Conservation (phyloP, 1,140 invertebrate species). For the Ladona fulva region DNA sequence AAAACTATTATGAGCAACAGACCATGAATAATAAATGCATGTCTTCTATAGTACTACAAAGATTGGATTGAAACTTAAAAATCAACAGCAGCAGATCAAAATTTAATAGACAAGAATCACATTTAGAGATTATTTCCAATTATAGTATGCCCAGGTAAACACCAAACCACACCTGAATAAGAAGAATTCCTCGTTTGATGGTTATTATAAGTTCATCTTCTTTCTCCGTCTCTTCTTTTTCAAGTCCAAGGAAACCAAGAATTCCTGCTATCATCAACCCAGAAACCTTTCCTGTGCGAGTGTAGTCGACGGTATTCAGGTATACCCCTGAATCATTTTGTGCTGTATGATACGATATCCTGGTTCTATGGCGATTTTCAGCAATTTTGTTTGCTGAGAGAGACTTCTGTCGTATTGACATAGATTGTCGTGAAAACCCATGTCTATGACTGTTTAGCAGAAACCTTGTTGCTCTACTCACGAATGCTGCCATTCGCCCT, state of each 20-base stretch:
- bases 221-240: conserved; percentile 42
- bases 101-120: neutral
- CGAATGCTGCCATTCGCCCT: no score
- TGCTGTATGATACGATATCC: no score
- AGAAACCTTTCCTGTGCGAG: neutral
- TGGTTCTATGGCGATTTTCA: no score
- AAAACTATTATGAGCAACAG: neutral
- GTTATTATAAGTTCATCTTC: conserved; percentile 59
- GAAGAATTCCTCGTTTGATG: conserved; percentile 53
- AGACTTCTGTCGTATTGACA: no score
- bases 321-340: no score
- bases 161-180: conserved; percentile 13
- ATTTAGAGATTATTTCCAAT: neutral
- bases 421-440: no score
- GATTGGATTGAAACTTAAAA: neutral
- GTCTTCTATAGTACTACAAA: neutral
- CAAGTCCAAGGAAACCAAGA: conserved; percentile 32
- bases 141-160: neutral
- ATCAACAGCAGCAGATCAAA: neutral
- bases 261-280: conserved; percentile 25
- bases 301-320: no score
- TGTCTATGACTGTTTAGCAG: no score
- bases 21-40: neutral
- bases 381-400: no score
- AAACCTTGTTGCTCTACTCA: no score